Percentiles rank a stretch among this genome's conserved stretches.
These are phyloP conservation scores for Nematostella vectensis DNA, from an alignment of 92 coral and sea anemone genomes.

Conservation along the genomic window DNA sequence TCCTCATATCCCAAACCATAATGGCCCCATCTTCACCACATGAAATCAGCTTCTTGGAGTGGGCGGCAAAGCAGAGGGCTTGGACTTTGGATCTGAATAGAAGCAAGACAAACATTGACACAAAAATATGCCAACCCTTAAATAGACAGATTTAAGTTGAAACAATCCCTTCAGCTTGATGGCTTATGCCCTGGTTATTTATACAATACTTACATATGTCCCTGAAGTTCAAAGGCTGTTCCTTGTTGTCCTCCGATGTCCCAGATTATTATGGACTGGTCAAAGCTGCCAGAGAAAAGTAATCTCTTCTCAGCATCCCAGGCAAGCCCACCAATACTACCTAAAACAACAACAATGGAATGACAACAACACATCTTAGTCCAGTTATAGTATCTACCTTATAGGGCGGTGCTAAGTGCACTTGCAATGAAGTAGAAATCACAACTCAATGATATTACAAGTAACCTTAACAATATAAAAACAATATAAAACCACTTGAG, in stretches of 20 bases:
- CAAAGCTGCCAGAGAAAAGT: conserved; percentile 94
- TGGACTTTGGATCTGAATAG: conserved; percentile 70
- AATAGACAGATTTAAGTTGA: too few species aligned
- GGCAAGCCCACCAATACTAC: conserved; percentile 86
- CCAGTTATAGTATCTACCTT: too few species aligned
- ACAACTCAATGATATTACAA: neutral
- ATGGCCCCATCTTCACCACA: conserved; percentile 87
- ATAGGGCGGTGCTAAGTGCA: too few species aligned
- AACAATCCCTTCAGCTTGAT: too few species aligned
- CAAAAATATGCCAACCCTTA: neutral
- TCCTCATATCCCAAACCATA: conserved; percentile 92
- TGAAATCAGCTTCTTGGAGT: conserved; percentile 79
- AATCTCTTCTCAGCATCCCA: conserved; percentile 90
- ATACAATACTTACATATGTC: conserved; percentile 62
- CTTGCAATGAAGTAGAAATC: neutral
- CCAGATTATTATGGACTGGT: conserved; percentile 92
- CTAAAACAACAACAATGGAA: conserved; percentile 18
- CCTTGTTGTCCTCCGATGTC: conserved; percentile 99
- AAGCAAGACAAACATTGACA: neutral
- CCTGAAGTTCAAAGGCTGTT: conserved; percentile 96
- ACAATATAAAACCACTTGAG: too few species aligned
- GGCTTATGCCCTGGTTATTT: conserved; percentile 70
- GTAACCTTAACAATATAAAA: too few species aligned
- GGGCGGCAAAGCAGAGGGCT: conserved; percentile 70
- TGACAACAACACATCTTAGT: too few species aligned